Evolutionary conservation across 2,797 vertebrate species (phyloP).

Genomic region (Aldrovandia affinis): DNA sequence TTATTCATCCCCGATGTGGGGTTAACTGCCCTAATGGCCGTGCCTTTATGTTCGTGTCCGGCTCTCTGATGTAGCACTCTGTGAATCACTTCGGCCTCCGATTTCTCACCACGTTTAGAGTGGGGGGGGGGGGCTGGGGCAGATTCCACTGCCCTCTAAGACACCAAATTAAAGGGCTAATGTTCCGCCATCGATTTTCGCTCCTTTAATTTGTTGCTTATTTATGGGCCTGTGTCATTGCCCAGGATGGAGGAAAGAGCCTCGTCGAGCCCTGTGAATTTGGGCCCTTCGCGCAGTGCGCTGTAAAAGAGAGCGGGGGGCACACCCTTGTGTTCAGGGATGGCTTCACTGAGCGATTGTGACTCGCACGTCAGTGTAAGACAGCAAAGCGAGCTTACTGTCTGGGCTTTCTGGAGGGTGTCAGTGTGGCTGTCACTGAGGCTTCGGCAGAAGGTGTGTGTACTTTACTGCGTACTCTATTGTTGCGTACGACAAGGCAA

Average conservation of each 20-base stretch:
- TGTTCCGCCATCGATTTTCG: conserved; percentile 71
- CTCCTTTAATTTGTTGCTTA: conserved; percentile 70
- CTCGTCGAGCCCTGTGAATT: too few species aligned
- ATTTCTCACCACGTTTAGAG: conserved; percentile 68
- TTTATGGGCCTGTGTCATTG: conserved; percentile 54
- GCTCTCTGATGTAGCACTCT: conserved; percentile 7
- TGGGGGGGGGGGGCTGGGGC: too few species aligned
- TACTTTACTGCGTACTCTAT: not conserved
- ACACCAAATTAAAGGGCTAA: conserved; percentile 72
- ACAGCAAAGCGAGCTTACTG: not conserved
- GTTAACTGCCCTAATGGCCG: conserved; percentile 40
- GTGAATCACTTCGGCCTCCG: conserved; percentile 62
- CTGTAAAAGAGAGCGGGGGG: too few species aligned
- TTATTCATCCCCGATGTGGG: conserved; percentile 45
- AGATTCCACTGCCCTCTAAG: conserved; percentile 56
- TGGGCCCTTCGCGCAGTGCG: too few species aligned
- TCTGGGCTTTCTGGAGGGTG: too few species aligned
- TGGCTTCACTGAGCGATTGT: too few species aligned
- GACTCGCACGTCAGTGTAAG: not conserved
- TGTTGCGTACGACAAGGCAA: too few species aligned
- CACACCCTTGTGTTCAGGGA: too few species aligned
- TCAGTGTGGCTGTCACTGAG: not conserved
- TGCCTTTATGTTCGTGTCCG: conserved; percentile 36
- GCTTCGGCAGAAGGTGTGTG: not conserved
- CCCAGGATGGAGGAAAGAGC: too few species aligned